Base-by-base conservation (phyloP, 1,140 invertebrate species). In the Phymorhynchus buccinoides region DNA sequence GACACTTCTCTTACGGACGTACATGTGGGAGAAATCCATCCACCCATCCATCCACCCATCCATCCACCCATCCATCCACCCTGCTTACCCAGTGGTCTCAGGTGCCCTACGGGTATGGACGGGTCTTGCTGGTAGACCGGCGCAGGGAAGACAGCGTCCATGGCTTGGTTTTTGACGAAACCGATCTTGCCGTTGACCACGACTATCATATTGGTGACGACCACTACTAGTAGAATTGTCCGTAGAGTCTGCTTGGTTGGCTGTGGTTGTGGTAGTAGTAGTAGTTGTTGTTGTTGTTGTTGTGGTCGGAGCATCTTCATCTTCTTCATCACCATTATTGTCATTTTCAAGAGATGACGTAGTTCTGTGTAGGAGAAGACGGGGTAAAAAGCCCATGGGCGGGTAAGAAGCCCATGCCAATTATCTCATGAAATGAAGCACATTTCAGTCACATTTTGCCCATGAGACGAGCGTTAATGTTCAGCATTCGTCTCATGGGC, bases 151-250 rank as follows among this genome's bases (percentile, higher is more conserved):
- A 82, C 48, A 27, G 87, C 84, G 44, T 91, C 87, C 87, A 89
- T 91, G 37, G 85, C 86, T 73, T 89, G 89, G 84, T 91, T 91
- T 82, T 93, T 93, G 35, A 90, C 85, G 86, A 93, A 93, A 14
- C 91, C 87, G 35, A 89, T 77, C 84, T 88, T 89, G 2, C 77
- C 80, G 7, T 68, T 30, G 6, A 39, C 52, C 27, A 75, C 75
- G 41, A 30, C 42, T 35, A 87, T 80, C n/a, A 73, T 37, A 62
- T 42, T 18, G 0, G 30, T 39, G 39, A 44, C 18, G 7, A 42
- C 14, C 37, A 71, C 39, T 27, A 42, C 39, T 3, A 1, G 18
- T 66, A 4, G 22, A n/a, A 27, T 66, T 9, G 3, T 66, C 30
- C 18, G 27, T 4, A 6, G 9, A 16, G 30, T 66, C 3, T 9